Evolutionary conservation across 1,140 invertebrate species (phyloP).

Genomic region (Hypothenemus hampei): DNA sequence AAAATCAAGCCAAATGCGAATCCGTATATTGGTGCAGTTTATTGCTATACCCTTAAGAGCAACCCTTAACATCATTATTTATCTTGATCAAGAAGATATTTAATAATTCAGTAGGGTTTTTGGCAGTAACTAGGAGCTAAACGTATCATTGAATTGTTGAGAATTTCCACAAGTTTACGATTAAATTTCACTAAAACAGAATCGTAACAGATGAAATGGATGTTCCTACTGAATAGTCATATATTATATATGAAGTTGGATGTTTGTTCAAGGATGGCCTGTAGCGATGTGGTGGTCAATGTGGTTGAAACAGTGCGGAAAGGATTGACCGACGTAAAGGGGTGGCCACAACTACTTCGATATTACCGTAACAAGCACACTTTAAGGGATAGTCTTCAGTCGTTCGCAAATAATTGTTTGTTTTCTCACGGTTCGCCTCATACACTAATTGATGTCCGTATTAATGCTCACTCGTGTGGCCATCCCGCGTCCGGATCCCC

Average conservation of each 20-base stretch:
- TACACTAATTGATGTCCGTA: constrained; percentile 45
- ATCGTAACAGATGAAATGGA: too few relatives aligned
- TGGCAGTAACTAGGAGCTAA: too few relatives aligned
- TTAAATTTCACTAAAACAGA: too few relatives aligned
- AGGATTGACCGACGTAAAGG: constrained; percentile 36
- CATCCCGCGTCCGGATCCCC: constrained; percentile 33
- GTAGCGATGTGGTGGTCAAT: constrained; percentile 35
- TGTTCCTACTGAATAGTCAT: too few relatives aligned
- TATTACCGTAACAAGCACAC: constrained; percentile 42
- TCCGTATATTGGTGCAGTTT: too few relatives aligned
- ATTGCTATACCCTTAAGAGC: too few relatives aligned
- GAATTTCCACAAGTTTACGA: too few relatives aligned
- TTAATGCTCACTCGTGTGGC: constrained; percentile 39
- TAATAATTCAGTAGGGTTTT: too few relatives aligned
- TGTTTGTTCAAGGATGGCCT: constrained; percentile 30
- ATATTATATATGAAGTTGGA: too few relatives aligned
- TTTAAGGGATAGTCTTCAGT: constrained; percentile 39
- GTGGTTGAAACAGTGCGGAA: constrained; percentile 31
- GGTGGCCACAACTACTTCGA: constrained; percentile 33
- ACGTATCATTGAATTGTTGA: too few relatives aligned
- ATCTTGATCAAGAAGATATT: too few relatives aligned
- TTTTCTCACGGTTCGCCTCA: constrained; percentile 44
- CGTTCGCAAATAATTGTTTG: constrained; percentile 45
- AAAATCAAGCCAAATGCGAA: constrained; percentile 14
- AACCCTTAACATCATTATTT: too few relatives aligned